Base-by-base conservation (phyloP, 2,888 invertebrate species). In the Argyresthia goedartella region DNA sequence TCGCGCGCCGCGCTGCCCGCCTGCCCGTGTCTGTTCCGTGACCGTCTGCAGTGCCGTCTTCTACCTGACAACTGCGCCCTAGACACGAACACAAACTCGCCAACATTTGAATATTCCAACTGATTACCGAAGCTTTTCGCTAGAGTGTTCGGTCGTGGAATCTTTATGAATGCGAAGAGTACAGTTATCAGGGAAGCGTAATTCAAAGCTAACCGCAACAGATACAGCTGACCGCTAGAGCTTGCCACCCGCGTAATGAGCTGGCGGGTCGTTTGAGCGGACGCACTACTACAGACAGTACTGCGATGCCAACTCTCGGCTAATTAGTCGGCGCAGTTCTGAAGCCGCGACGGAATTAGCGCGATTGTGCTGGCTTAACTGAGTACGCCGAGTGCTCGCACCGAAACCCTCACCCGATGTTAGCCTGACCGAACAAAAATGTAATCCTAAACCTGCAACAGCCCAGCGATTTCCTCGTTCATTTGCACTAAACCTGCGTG, bases 271-370 rank as follows among this genome's bases (percentile, higher is more conserved):
- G 84, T 85, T 86, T 86, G 85, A 82, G 76, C 77, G 74, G 73
- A 69, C 72, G 76, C 69, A 71, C 69, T 62, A 62, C 65, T 25
- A 6, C 25, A n/a, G n/a, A 25, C 25, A 25, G 25, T 6, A 66
- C 49, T 63, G 61, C 64, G 63, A 67, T 60, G 71, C 74, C 74
- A 81, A 78, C 73, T 77, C 72, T 67, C 71, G 65, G 73, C 77
- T 86, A 86, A 86, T 86, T 86, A 85, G 76, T 76, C 79, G 69
- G 70, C 69, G 71, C 68, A 73, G 71, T 81, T 81, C 76, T 76
- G 70, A 76, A 80, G 77, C 81, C 81, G 65, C 78, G 72, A 66
- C 76, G 64, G 71, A 79, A 81, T 82, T 81, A 81, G 75, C 72
- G 71, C 74, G 66, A 79, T 76, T 78, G 74, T 76, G 64, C 57